Base-by-base conservation (phyloP, 2,797 vertebrate species). In the Cirrhinus molitorella region DNA sequence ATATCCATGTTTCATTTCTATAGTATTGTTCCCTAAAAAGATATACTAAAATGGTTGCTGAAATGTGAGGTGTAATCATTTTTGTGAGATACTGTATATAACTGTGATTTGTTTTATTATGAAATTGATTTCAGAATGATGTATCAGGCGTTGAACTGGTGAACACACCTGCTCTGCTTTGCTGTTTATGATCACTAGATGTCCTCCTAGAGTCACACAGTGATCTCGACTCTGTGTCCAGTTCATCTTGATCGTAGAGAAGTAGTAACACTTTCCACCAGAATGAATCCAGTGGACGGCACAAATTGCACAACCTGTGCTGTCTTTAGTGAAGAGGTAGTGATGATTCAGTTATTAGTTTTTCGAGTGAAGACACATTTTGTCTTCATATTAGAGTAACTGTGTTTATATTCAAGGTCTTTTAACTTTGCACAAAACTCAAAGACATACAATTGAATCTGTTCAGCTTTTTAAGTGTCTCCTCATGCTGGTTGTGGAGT, bases 171-270 rank as follows among this genome's bases (percentile, higher is more conserved):
- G 87, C 37, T 85, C 83, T 34, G 4, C 3, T 74, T 40, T 8
- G 21, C 63, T 86, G 85, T 45, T 83, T 57, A 88, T 85, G 53
- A 83, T 88, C 25, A 86, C 83, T 28, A 88, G 66, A 13, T 85
- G 83, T 25, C 75, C 80, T 70, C 79, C 82, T 25, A 77, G 77
- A 83, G 78, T 89, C 88, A 87, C 89, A 88, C 61, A 89, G 72
- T 34, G 13, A 80, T 85, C 86, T 49, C 53, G 43, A 83, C 86
- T 83, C 28, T 66, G 17, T 12, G 47, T 83, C 83, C 86, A 87
- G 76, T 71, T 80, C 65, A 85, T 49, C 68, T 31, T 82, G 86
- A 34, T 47, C 17, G 51, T 85, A 70, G 87, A 88, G 76, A 87
- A 90, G 75, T 3, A 59, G 51, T 82, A 45, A 85, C 81, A 86